Conservation (phyloP, 2,113 vertebrate species). For the Antigone vipio region DNA sequence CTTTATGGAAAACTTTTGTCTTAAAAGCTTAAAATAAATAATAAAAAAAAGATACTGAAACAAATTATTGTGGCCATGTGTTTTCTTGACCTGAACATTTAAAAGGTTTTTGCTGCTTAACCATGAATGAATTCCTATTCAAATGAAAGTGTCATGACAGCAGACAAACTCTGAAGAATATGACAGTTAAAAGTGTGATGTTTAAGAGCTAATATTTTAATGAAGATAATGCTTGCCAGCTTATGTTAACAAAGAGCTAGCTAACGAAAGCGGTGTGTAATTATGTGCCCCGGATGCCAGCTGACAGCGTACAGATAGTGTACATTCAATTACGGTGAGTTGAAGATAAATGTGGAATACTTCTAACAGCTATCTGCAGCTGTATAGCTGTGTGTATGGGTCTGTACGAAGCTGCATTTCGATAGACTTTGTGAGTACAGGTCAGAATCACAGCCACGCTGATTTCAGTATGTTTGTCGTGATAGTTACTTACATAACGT, state of each 20-base stretch:
- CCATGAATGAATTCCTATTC: background rate
- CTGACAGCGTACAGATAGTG: background rate
- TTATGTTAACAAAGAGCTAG: background rate
- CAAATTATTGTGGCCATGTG: background rate
- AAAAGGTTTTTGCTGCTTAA: background rate
- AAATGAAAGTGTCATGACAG: slow-evolving; percentile 1
- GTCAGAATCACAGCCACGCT: background rate
- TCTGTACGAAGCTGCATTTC: background rate
- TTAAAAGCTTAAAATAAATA: background rate
- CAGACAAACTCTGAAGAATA: background rate
- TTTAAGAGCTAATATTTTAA: background rate
- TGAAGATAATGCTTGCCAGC: background rate
- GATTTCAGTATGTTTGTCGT: background rate
- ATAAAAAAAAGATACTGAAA: background rate
- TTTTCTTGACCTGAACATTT: background rate
- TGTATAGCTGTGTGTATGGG: rapidly evolving
- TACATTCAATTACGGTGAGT: background rate
- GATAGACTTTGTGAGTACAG: background rate
- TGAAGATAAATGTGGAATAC: background rate
- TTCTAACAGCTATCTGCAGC: background rate
- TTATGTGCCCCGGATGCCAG: background rate
- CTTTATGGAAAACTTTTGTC: background rate
- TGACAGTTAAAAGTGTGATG: background rate
- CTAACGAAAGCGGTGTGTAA: background rate
- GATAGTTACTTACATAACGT: rapidly evolving